phyloP scores from a whole-genome alignment of 2,113 vertebrate species.

The Phocoena sinus region DNA sequence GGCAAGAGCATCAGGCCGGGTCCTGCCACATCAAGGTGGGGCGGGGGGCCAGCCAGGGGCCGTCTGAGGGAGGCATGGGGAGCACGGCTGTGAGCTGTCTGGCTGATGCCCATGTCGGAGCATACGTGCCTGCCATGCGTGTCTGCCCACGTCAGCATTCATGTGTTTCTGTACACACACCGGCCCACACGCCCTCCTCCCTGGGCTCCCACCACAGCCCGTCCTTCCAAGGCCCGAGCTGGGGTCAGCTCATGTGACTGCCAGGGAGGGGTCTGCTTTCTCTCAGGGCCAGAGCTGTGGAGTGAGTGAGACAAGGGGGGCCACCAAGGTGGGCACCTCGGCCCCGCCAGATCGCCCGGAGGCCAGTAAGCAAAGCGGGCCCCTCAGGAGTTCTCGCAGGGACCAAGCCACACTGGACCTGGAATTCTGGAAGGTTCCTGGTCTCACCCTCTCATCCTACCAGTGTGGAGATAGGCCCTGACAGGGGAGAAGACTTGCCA shows the following conservation, averaged over 20 bases:
- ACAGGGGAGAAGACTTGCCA: not conserved
- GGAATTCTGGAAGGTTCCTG: not conserved
- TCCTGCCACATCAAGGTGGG: not conserved
- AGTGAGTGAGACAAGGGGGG: constrained; percentile 79
- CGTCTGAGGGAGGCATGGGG: not conserved
- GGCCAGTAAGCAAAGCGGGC: constrained; percentile 29
- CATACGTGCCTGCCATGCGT: not conserved
- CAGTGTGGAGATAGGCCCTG: not conserved
- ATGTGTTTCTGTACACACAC: not conserved
- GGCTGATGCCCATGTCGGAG: not conserved
- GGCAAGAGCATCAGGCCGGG: not conserved
- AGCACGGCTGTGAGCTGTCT: not conserved
- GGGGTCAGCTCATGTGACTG: constrained; percentile 75
- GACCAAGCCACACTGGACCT: constrained; percentile 38
- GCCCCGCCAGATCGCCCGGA: constrained; percentile 16
- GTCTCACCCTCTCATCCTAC: not conserved
- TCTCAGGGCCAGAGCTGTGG: constrained; percentile 76
- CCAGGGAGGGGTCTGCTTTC: constrained; percentile 81
- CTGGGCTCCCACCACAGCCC: not conserved
- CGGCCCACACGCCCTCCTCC: too few relatives aligned
- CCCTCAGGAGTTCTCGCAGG: constrained; percentile 32
- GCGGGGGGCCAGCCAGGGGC: not conserved
- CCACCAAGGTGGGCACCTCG: not conserved
- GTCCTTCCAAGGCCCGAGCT: not conserved
- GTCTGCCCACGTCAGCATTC: not conserved